Conservation (phyloP, 2,888 invertebrate genomes). For the Anagyrus pseudococci region DNA sequence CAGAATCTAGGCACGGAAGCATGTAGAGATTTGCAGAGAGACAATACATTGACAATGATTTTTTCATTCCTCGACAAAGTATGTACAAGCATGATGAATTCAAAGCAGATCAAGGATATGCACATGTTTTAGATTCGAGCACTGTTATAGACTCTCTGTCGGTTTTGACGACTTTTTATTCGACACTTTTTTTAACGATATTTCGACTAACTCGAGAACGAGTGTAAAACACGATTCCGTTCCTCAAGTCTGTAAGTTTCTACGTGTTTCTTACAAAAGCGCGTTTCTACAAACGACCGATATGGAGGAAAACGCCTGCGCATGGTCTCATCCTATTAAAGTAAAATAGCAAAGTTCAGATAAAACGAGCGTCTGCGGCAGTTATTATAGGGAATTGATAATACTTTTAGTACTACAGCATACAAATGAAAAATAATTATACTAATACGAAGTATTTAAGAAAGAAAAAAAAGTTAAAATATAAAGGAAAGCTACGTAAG, state of each 20-base stretch:
- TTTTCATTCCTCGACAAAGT: neutral
- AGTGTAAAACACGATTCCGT: neutral
- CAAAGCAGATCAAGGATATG: neutral
- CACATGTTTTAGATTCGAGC: constrained; percentile 5
- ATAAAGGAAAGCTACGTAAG: no score
- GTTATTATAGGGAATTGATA: constrained; percentile 46
- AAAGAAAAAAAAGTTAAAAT: constrained; percentile 8
- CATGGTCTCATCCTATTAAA: constrained; percentile 29
- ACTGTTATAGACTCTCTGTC: neutral
- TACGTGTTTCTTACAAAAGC: constrained; percentile 26
- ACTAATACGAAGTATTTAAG: constrained; percentile 32
- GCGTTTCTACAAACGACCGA: constrained; percentile 15
- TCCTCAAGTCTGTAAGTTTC: constrained; percentile 19
- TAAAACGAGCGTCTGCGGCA: constrained; percentile 45
- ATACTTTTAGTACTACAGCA: constrained; percentile 37
- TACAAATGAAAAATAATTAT: constrained; percentile 20
- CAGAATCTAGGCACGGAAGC: constrained; percentile 15
- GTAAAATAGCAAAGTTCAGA: constrained; percentile 48
- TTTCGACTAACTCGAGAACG: neutral
- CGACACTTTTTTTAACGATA: constrained; percentile 9
- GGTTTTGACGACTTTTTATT: constrained; percentile 13
- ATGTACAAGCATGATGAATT: neutral
- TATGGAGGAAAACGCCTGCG: constrained; percentile 22
- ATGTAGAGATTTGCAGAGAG: constrained; percentile 30
- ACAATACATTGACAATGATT: neutral